Evolutionary conservation across 2,797 vertebrate genomes (phyloP), one percentile per base, ranked within the genome.

Genomic region (Enteromius viviparus): DNA sequence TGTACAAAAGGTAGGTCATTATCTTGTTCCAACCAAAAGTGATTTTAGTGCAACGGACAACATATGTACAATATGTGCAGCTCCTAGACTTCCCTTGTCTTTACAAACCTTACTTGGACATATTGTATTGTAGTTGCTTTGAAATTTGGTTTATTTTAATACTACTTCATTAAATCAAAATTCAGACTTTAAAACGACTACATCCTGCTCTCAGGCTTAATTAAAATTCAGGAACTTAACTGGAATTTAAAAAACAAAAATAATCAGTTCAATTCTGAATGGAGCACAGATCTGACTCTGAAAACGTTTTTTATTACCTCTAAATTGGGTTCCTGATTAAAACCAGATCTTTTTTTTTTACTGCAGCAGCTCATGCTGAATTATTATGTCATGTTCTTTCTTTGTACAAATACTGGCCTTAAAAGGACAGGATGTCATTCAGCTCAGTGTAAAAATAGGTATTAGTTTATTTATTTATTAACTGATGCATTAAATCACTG

Each of bases 371-470:
- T 76, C 10, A 2, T n/a, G 51, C 32, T 79, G 81, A 49, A 76
- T 76, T 34, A 83, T 83, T 40, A 80, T 66, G 47, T 76, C 65
- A 40, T 60, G 64, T 80, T 34, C 45, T 66, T 62, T 80, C 14
- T n/a, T 53, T n/a, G 23, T 49, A 75, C 37, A 76, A 82, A 82
- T 75, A 76, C 47, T 53, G 37, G 26, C 23, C 64, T 71, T 78
- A 81, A 84, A 86, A 83, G 71, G 82, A 26, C 42, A 76, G 45
- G 47, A 32, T 75, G 47, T 82, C 42, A 66, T 76, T 82, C 37
- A 76, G 75, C 37, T 32, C 37, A 26, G 78, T 53, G 47, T 76
- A 68, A 29, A 82, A 76, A 76, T 66, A 76, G 49, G 34, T 15
- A 40, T 10, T 26, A 3, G 26, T 66, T 53, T 19, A n/a, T 55